These are phyloP conservation scores for Merops nubicus DNA, from an alignment of 2,113 vertebrate genomes.

Conservation along the genomic window DNA sequence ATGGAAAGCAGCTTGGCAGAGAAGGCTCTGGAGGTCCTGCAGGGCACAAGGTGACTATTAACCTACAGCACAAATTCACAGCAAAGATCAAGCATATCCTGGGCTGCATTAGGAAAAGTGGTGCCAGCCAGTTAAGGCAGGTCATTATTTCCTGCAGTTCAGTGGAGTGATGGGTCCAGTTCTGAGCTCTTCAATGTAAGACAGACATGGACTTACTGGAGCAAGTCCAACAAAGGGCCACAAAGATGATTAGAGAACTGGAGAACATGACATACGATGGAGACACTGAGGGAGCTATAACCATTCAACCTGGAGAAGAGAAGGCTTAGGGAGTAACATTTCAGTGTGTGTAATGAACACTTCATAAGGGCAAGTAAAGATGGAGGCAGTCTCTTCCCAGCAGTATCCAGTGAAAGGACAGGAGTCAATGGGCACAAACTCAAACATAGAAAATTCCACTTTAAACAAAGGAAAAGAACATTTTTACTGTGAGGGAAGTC, in stretches of 20 bases:
- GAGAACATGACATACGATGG: background rate
- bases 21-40: background rate
- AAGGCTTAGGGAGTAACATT: background rate
- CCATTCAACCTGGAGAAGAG: background rate
- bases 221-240: background rate
- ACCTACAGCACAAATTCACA: background rate
- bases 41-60: background rate
- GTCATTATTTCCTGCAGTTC: background rate
- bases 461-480: background rate
- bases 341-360: background rate
- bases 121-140: background rate
- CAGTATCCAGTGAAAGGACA: background rate
- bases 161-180: background rate
- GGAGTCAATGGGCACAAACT: background rate
- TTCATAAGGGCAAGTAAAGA: background rate
- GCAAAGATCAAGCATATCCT: background rate
- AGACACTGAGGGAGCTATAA: background rate
- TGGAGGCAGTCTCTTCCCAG: background rate
- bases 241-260: background rate
- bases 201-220: background rate
- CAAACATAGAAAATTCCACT: background rate
- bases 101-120: rapidly evolving
- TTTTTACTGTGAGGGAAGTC: background rate
- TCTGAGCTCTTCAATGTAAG: background rate
- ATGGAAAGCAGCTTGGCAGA: background rate